Evolutionary conservation across 1,140 invertebrate genomes (phyloP).

Genomic region (Agrilus planipennis): DNA sequence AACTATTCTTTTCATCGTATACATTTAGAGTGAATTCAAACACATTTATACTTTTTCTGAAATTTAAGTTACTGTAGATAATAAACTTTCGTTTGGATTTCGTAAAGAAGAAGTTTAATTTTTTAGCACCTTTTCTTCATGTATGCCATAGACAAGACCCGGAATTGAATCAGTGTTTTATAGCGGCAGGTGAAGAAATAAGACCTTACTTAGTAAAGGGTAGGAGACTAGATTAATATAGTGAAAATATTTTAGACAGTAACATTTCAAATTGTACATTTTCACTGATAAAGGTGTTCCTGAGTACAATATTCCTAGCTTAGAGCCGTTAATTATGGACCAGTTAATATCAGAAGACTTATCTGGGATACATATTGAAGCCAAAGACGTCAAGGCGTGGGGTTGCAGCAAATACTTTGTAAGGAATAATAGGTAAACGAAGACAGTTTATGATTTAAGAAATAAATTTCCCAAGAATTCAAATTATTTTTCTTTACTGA

Average conservation of each 20-base stretch:
- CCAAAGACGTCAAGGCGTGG: constrained; percentile 41
- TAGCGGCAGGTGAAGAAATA: constrained; percentile 38
- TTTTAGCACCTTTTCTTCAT: constrained; percentile 46
- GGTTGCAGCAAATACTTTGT: constrained; percentile 50
- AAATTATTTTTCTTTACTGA: not conserved
- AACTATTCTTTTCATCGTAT: no score
- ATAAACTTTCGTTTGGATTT: not conserved
- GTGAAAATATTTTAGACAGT: no score
- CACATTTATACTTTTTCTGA: no score
- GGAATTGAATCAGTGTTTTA: constrained; percentile 41
- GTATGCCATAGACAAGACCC: constrained; percentile 46
- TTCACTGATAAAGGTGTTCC: constrained; percentile 34
- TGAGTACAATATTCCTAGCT: constrained; percentile 45
- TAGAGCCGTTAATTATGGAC: constrained; percentile 49
- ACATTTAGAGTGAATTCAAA: no score
- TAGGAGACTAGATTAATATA: no score
- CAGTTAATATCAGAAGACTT: constrained; percentile 40
- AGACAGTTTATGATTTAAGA: no score
- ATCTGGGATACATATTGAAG: constrained; percentile 40
- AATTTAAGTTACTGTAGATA: no score
- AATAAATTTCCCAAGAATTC: no score
- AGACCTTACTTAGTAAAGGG: constrained; percentile 36
- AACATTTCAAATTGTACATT: not conserved
- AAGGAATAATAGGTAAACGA: constrained; percentile 41
- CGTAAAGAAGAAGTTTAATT: not conserved